Percentiles rank a stretch among this genome's conserved stretches.
Evolutionary conservation across 2,113 vertebrate genomes (phyloP).

Genomic region (Cygnus atratus): DNA sequence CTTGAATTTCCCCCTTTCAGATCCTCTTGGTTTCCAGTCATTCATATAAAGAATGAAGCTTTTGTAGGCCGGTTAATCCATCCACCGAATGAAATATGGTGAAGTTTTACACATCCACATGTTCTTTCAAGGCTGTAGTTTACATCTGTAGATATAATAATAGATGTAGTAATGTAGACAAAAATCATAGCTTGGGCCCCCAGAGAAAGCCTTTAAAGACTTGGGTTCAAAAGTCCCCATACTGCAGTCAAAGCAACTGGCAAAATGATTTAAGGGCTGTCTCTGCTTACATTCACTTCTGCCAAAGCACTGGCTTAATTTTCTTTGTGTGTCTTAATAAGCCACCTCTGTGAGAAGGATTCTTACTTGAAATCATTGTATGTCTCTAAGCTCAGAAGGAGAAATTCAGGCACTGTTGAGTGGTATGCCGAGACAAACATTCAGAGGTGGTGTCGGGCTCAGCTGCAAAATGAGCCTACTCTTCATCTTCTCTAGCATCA

Average conservation of each 20-base stretch:
- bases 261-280: constrained; percentile 20
- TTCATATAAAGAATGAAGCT: constrained; percentile 60
- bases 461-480: not conserved
- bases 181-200: constrained; percentile 20
- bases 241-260: constrained; percentile 29
- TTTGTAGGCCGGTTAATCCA: constrained; percentile 63
- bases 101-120: constrained; percentile 46
- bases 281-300: constrained; percentile 27
- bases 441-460: not conserved
- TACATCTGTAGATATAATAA: constrained; percentile 49
- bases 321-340: constrained; percentile 53
- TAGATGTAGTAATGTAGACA: constrained; percentile 4
- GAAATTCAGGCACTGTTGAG: not conserved
- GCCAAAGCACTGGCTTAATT: constrained; percentile 42
- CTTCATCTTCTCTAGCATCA: constrained; percentile 11
- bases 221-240: not conserved
- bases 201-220: constrained; percentile 40
- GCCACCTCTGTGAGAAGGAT: constrained; percentile 16
- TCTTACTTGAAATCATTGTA: constrained; percentile 7
- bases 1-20: constrained; percentile 59
- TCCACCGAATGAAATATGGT: constrained; percentile 56
- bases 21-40: constrained; percentile 51
- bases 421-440: constrained; percentile 14
- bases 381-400: not conserved
- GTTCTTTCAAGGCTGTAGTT: constrained; percentile 36